Evolutionary conservation across 2,888 invertebrate genomes (phyloP).

Genomic region (Boloria euphrosyne): DNA sequence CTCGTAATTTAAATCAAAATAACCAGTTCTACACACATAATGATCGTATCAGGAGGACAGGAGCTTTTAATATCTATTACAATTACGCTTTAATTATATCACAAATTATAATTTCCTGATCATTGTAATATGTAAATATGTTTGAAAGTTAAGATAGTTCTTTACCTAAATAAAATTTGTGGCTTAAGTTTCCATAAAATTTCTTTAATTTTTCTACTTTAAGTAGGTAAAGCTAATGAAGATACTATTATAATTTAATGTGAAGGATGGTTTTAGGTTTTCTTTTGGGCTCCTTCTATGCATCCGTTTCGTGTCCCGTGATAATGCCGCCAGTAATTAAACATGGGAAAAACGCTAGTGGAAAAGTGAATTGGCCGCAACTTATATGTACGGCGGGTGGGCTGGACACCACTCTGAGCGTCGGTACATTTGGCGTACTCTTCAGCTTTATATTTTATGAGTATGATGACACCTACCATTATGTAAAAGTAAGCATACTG

Average conservation of each 20-base stretch:
- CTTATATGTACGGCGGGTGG: constrained; percentile 69
- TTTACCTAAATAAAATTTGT: neutral
- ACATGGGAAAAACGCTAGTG: constrained; percentile 48
- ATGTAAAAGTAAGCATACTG: constrained; percentile 55
- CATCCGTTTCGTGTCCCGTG: constrained; percentile 70
- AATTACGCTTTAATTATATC: too few species aligned
- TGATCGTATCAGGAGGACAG: too few species aligned
- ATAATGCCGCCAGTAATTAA: constrained; percentile 64
- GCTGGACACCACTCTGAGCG: constrained; percentile 69
- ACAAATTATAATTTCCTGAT: too few species aligned
- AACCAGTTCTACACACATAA: neutral
- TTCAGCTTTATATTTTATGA: constrained; percentile 62
- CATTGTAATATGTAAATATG: too few species aligned
- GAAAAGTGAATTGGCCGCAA: constrained; percentile 65
- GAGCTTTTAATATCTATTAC: too few species aligned
- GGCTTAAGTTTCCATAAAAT: neutral
- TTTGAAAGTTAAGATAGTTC: too few species aligned
- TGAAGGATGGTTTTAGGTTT: constrained; percentile 50
- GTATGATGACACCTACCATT: constrained; percentile 57
- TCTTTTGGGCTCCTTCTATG: constrained; percentile 65
- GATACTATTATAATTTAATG: neutral
- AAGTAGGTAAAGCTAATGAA: neutral
- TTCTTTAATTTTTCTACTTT: neutral
- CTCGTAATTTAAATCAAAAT: neutral
- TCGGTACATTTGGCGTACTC: constrained; percentile 68